Percentiles rank a stretch among this genome's conserved stretches.
Evolutionary conservation across 2,113 vertebrate genomes (phyloP).

Genomic region (Notothenia rossii): DNA sequence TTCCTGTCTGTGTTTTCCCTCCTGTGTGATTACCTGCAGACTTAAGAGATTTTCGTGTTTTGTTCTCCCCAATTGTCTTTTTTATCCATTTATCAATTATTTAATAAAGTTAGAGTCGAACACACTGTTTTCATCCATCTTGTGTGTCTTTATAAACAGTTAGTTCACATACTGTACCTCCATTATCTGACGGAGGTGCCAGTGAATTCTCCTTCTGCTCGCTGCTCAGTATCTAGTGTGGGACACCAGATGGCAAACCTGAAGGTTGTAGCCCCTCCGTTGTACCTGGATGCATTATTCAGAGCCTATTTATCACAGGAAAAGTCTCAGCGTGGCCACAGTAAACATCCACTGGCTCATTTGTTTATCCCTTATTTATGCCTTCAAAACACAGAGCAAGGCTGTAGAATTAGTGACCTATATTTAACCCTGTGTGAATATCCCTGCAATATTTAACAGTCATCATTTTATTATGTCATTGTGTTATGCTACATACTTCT

Average conservation of each 20-base stretch:
- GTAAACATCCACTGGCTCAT: conserved; percentile 60
- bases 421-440: conserved; percentile 63
- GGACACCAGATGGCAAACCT: conserved; percentile 72
- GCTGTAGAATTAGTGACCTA: conserved; percentile 66
- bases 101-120: background rate
- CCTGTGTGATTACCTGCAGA: too few species aligned
- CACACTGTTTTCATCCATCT: conserved; percentile 13
- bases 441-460: conserved; percentile 50
- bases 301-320: conserved; percentile 73
- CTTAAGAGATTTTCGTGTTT: too few species aligned
- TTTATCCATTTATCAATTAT: background rate
- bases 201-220: conserved; percentile 32
- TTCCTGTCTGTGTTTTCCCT: too few species aligned
- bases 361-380: conserved; percentile 75
- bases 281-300: conserved; percentile 76
- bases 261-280: conserved; percentile 68
- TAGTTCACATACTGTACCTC: conserved; percentile 3
- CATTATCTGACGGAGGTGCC: conserved; percentile 21
- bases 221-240: conserved; percentile 20
- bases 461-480: conserved; percentile 46
- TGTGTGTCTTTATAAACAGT: conserved; percentile 11
- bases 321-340: conserved; percentile 61
- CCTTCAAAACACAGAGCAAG: conserved; percentile 53
- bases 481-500: conserved; percentile 47
- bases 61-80: too few species aligned